Evolutionary conservation across 2,797 vertebrate genomes (phyloP), one percentile per base, ranked within the genome.

Genomic region (Lepus townsendii): DNA sequence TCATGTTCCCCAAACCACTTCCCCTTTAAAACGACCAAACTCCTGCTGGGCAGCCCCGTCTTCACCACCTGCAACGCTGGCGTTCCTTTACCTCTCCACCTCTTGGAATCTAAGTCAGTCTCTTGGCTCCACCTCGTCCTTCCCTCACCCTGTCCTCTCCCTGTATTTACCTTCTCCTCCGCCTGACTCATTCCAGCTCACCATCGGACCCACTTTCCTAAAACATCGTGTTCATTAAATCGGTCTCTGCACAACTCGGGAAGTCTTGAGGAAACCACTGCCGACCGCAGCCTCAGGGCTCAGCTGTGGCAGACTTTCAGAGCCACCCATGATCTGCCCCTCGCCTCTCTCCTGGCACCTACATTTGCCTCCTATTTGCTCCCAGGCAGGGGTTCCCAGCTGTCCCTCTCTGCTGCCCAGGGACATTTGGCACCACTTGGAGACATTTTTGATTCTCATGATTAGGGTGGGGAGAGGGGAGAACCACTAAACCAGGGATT

Each of bases 211-310:
- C 54, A 72, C 50, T 93, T 62, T 94, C 79, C 82, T 38, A 84
- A 90, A 92, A 52, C 10, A 63, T 20, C 27, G 4, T 66, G 94
- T 80, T 57, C 88, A 52, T 57, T 63, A 50, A 42, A 63, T 80
- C 88, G 80, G 20, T 73, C 68, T 63, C 78, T 93, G 78, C 73
- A 47, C 54, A 94, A 72, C 57, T 87, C 54, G n/a, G 65, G 60
- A 42, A 66, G 63, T 20, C 22, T 32, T 52, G 54, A 38, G 0
- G 84, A 38, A 75, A 78, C 71, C 78, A 30, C 17, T 72, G 75
- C 20, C 72, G 50, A 95, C 4, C 72, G 63, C 32, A 52, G 32
- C 63, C 90, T 88, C 38, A 72, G 84, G 68, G 62, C 71, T 72
- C 57, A 78, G 86, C 22, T 77, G 84, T 17, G 77, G 54, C 60